Evolutionary conservation across 2,113 vertebrate species (phyloP).

Genomic region (Australoheros scitulus): DNA sequence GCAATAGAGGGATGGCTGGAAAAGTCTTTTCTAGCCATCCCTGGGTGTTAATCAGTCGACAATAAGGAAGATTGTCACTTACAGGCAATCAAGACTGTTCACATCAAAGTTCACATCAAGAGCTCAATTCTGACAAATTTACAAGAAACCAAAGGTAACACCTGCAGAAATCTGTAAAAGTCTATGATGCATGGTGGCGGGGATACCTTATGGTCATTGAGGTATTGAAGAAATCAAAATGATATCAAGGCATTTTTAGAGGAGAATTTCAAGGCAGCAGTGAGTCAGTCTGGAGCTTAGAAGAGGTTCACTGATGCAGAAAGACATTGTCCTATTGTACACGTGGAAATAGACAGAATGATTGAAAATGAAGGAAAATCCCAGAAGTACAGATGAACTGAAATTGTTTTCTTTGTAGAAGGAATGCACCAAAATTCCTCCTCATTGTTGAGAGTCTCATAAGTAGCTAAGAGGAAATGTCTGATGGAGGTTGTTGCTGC

Average conservation of each 20-base stretch:
- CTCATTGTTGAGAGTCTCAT: background rate
- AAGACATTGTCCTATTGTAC: background rate
- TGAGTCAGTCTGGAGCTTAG: background rate
- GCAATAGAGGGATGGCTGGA: no score
- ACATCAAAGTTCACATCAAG: background rate
- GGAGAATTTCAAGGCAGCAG: background rate
- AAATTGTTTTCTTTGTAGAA: background rate
- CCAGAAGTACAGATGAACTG: background rate
- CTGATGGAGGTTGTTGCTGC: background rate
- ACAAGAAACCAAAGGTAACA: background rate
- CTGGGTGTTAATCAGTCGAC: no score
- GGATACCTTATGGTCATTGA: background rate
- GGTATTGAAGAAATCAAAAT: background rate
- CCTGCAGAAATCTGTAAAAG: background rate
- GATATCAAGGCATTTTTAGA: background rate
- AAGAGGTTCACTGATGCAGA: background rate
- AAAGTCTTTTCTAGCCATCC: no score
- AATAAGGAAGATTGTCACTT: no score
- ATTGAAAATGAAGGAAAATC: background rate
- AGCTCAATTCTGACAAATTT: background rate
- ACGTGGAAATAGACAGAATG: background rate
- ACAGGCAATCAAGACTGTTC: background rate
- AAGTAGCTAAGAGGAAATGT: background rate
- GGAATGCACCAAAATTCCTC: background rate
- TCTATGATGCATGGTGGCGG: background rate